A percentile compares a stretch with the other conserved stretches of the same genome.
Evolutionary conservation across 2,888 invertebrate species (phyloP).

Genomic region (Platynereis dumerilii): DNA sequence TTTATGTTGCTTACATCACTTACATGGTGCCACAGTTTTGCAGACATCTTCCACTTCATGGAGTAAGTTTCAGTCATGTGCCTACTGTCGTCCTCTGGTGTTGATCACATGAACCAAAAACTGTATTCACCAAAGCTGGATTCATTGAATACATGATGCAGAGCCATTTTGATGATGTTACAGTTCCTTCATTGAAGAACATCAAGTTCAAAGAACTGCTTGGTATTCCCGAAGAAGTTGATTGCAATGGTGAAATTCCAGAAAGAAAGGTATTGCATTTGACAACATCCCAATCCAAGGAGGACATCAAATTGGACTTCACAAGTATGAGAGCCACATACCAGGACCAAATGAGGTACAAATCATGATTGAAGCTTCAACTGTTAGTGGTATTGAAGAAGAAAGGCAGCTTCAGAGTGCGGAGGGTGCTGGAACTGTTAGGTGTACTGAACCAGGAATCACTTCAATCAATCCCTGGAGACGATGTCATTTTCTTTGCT

Average conservation of each 20-base stretch:
- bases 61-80: too few relatives aligned
- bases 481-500: constrained; percentile 16
- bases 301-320: not conserved
- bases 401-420: not conserved
- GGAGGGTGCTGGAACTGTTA: constrained; percentile 9
- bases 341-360: constrained; percentile 4
- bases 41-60: too few relatives aligned
- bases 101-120: too few relatives aligned
- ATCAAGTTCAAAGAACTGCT: constrained; percentile 14
- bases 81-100: too few relatives aligned
- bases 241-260: constrained; percentile 8
- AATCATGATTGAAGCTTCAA: constrained; percentile 3
- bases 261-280: constrained; percentile 9
- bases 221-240: constrained; percentile 1
- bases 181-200: constrained; percentile 9
- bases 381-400: constrained; percentile 3
- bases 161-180: not conserved
- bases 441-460: not conserved
- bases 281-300: not conserved
- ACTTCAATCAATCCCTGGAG: not conserved
- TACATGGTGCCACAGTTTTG: too few relatives aligned
- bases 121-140: constrained; percentile 26
- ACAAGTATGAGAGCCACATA: not conserved
- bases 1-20: too few relatives aligned
- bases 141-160: constrained; percentile 22